A percentile compares a stretch with the other conserved stretches of the same genome.
Evolutionary conservation across 35 echinoderm and acorn worm species (phyloP).

Genomic region (Diadema setosum): DNA sequence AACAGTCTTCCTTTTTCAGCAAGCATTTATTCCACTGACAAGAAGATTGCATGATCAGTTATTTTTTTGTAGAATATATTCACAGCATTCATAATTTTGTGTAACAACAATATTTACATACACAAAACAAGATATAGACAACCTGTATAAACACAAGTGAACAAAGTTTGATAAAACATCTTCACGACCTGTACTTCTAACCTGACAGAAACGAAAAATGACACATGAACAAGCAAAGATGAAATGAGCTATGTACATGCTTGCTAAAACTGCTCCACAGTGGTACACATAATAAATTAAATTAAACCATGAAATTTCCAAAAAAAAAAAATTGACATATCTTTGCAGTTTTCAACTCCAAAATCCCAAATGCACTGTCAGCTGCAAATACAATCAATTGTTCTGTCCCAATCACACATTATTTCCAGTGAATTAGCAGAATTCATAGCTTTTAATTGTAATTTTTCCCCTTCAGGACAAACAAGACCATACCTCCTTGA

Average conservation of each 20-base stretch:
- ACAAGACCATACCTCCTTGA: too few relatives aligned
- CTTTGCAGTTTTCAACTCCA: not conserved
- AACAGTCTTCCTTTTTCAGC: not conserved
- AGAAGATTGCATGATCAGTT: slow-evolving; percentile 5
- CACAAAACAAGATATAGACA: slow-evolving; percentile 22
- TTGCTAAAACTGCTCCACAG: not conserved
- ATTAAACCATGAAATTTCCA: not conserved
- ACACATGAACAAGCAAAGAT: not conserved
- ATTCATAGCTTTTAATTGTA: too few relatives aligned
- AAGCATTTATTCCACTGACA: slow-evolving; percentile 19
- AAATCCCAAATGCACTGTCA: not conserved
- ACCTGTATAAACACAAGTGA: slow-evolving; percentile 4
- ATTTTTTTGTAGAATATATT: slow-evolving; percentile 23
- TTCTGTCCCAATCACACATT: not conserved
- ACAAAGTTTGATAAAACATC: not conserved
- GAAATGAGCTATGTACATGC: not conserved
- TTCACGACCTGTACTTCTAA: not conserved
- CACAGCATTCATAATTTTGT: slow-evolving; percentile 29
- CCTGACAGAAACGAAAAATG: not conserved
- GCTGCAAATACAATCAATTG: not conserved
- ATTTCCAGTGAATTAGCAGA: too few relatives aligned
- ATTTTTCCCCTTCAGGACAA: too few relatives aligned
- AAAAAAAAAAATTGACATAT: not conserved
- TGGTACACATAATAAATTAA: not conserved
- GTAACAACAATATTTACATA: slow-evolving; percentile 15